Evolutionary conservation across 1,140 invertebrate species (phyloP).

Genomic region (Macrotrachela quadricornifera): DNA sequence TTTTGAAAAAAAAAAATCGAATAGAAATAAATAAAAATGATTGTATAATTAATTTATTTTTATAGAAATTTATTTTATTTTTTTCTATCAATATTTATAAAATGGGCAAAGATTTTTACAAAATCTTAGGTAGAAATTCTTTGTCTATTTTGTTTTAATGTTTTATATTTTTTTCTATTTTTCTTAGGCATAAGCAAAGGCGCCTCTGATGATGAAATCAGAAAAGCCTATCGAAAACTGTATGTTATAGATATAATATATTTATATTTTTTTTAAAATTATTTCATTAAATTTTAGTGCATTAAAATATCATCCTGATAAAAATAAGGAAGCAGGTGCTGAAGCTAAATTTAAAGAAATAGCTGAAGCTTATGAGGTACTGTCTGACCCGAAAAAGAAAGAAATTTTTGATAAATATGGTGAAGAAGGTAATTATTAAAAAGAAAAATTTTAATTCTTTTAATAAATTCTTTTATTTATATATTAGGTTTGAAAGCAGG

Average conservation of each 20-base stretch:
- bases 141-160: no score
- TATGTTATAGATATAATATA: no score
- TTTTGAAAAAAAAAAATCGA: no score
- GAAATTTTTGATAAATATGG: slow-evolving; percentile 86
- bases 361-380: slow-evolving; percentile 89
- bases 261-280: no score
- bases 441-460: no score
- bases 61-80: no score
- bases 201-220: slow-evolving; percentile 83
- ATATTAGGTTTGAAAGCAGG: slow-evolving; percentile 42
- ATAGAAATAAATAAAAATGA: no score
- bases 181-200: slow-evolving; percentile 43
- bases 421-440: slow-evolving; percentile 50
- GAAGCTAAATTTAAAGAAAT: slow-evolving; percentile 95
- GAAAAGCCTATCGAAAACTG: slow-evolving; percentile 66
- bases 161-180: no score
- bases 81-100: no score
- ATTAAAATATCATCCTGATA: slow-evolving; percentile 93
- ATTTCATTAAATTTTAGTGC: slow-evolving; percentile 31
- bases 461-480: slow-evolving; percentile 23
- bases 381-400: slow-evolving; percentile 79
- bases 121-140: not conserved
- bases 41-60: no score
- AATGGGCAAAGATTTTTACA: slow-evolving; percentile 8
- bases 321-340: slow-evolving; percentile 77